phyloP scores from a whole-genome alignment of 2,797 vertebrate species.

The Mallotus villosus region DNA sequence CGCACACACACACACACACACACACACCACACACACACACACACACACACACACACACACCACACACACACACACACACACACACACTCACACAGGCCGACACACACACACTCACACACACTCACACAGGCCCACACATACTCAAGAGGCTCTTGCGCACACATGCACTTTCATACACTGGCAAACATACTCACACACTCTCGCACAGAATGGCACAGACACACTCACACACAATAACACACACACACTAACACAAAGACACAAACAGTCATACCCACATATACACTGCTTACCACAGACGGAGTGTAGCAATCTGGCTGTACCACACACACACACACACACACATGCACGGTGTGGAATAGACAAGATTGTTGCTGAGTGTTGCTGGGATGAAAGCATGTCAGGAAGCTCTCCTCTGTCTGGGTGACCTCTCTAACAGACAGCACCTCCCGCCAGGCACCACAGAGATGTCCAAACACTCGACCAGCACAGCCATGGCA shows the following conservation, averaged over 20 bases:
- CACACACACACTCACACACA: background rate
- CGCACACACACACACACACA: background rate
- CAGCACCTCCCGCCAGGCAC: background rate
- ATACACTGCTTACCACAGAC: too few relatives aligned
- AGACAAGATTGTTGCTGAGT: background rate
- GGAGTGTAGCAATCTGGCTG: too few relatives aligned
- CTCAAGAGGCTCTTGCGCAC: background rate
- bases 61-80: background rate
- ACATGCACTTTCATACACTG: background rate
- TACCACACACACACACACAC: background rate
- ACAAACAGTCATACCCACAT: background rate
- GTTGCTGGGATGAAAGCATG: background rate
- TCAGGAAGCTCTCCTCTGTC: background rate
- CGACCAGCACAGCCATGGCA: background rate
- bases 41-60: background rate
- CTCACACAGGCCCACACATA: background rate
- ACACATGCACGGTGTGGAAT: too few relatives aligned
- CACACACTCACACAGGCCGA: background rate
- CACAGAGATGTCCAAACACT: background rate
- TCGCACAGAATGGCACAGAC: background rate
- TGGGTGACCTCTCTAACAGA: background rate
- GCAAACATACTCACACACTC: background rate
- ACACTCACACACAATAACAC: background rate
- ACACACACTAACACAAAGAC: too few relatives aligned
- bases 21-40: conserved; percentile 18